phyloP scores from a whole-genome alignment of 1,140 invertebrate species.

The Bombus sylvicola region DNA sequence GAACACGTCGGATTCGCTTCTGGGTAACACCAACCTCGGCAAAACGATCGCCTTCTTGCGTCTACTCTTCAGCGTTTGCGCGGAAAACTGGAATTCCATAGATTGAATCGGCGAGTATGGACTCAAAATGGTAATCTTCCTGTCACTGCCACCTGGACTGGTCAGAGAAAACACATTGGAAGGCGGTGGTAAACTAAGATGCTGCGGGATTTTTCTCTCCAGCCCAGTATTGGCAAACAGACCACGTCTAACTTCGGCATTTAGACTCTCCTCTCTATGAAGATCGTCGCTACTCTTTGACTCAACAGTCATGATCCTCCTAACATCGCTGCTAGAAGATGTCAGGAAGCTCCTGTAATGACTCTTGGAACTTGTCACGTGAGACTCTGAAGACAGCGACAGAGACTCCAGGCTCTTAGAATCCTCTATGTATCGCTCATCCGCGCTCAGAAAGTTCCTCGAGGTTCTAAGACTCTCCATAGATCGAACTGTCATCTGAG shows the following conservation, averaged over 20 bases:
- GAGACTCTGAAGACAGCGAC: slow-evolving; percentile 79
- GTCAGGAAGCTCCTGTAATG: slow-evolving; percentile 84
- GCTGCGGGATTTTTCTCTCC: slow-evolving; percentile 85
- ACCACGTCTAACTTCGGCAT: slow-evolving; percentile 86
- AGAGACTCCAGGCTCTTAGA: slow-evolving; percentile 78
- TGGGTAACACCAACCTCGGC: slow-evolving; percentile 88
- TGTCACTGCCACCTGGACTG: slow-evolving; percentile 83
- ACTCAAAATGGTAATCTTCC: slow-evolving; percentile 88
- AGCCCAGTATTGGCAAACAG: slow-evolving; percentile 85
- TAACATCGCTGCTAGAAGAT: slow-evolving; percentile 86
- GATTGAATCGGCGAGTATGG: slow-evolving; percentile 87
- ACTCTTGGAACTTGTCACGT: slow-evolving; percentile 81
- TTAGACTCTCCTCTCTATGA: slow-evolving; percentile 84
- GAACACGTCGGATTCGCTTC: slow-evolving; percentile 87
- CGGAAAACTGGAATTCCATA: slow-evolving; percentile 84
- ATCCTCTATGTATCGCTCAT: slow-evolving; percentile 78
- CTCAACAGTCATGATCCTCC: slow-evolving; percentile 83
- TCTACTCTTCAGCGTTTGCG: slow-evolving; percentile 84
- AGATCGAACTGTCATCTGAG: slow-evolving; percentile 86
- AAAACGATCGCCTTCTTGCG: slow-evolving; percentile 89
- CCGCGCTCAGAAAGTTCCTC: slow-evolving; percentile 77
- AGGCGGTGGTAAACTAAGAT: slow-evolving; percentile 87
- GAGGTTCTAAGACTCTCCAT: slow-evolving; percentile 86
- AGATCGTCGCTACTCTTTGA: slow-evolving; percentile 84
- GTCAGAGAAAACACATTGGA: slow-evolving; percentile 83